phyloP scores from a whole-genome alignment of 1,140 invertebrate genomes.

The Cataglyphis hispanica region DNA sequence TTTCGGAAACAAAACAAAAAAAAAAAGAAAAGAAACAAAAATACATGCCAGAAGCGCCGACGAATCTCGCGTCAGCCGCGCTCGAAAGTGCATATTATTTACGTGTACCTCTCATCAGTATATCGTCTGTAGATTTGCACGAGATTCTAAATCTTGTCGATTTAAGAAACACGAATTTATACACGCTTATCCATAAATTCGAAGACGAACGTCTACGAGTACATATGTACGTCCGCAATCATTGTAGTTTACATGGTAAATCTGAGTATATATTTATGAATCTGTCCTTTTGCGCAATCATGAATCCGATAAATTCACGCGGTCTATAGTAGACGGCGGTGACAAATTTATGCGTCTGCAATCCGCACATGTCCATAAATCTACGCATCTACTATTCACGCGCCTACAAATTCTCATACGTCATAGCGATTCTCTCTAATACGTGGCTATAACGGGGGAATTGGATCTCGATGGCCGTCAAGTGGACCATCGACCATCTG shows the following conservation, averaged over 20 bases:
- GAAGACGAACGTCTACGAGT: too few relatives aligned
- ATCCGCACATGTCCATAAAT: constrained; percentile 23
- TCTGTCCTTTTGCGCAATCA: neutral
- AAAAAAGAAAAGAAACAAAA: neutral
- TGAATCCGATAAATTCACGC: neutral
- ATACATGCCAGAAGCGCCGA: neutral
- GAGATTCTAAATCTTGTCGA: too few relatives aligned
- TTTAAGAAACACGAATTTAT: too few relatives aligned
- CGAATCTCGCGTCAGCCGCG: neutral
- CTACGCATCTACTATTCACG: constrained; percentile 10
- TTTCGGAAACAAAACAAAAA: constrained; percentile 17
- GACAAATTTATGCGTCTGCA: constrained; percentile 36
- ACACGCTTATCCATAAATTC: too few relatives aligned
- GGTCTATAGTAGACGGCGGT: neutral
- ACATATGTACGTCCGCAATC: too few relatives aligned
- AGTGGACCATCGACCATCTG: neutral
- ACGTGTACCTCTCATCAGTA: neutral
- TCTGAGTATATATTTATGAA: neutral
- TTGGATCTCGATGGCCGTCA: constrained; percentile 22
- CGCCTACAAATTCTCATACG: constrained; percentile 21
- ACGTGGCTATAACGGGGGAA: neutral
- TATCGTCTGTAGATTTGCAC: too few relatives aligned
- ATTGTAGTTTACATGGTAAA: too few relatives aligned
- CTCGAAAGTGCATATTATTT: neutral
- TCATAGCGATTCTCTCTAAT: constrained; percentile 1